These are phyloP conservation scores for Macaria liturata DNA, from an alignment of 2,888 invertebrate species.

Conservation along the genomic window DNA sequence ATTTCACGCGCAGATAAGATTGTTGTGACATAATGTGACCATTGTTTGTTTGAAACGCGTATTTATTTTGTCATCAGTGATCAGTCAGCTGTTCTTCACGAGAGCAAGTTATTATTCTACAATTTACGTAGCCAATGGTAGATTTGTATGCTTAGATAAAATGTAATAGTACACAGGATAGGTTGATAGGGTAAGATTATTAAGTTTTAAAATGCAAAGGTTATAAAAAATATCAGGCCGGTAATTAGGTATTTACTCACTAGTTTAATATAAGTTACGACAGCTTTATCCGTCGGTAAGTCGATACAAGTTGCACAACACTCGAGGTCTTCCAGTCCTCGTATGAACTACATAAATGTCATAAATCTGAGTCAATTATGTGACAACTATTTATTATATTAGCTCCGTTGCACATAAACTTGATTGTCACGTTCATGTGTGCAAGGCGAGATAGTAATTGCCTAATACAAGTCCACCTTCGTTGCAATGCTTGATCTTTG, in stretches of 20 bases:
- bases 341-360: conserved; percentile 17
- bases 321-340: conserved; percentile 22
- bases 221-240: too few relatives aligned
- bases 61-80: conserved; percentile 4
- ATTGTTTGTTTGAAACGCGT: conserved; percentile 1
- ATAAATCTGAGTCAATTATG: conserved; percentile 13
- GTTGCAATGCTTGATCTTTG: conserved; percentile 38
- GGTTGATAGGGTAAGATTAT: too few relatives aligned
- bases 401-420: conserved; percentile 14
- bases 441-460: conserved; percentile 29
- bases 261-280: background rate
- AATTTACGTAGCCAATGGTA: too few relatives aligned
- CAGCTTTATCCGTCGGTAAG: conserved; percentile 6
- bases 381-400: conserved; percentile 10
- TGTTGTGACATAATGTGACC: conserved; percentile 4
- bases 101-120: background rate
- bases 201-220: too few relatives aligned
- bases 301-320: conserved; percentile 10
- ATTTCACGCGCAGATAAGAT: conserved; percentile 26
- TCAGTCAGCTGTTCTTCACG: conserved; percentile 5
- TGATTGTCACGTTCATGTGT: conserved; percentile 36
- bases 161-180: too few relatives aligned
- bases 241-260: background rate
- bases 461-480: conserved; percentile 38
- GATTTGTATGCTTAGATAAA: too few relatives aligned